phyloP scores from a whole-genome alignment of 2,797 vertebrate genomes.

The Sarcophilus harrisii region DNA sequence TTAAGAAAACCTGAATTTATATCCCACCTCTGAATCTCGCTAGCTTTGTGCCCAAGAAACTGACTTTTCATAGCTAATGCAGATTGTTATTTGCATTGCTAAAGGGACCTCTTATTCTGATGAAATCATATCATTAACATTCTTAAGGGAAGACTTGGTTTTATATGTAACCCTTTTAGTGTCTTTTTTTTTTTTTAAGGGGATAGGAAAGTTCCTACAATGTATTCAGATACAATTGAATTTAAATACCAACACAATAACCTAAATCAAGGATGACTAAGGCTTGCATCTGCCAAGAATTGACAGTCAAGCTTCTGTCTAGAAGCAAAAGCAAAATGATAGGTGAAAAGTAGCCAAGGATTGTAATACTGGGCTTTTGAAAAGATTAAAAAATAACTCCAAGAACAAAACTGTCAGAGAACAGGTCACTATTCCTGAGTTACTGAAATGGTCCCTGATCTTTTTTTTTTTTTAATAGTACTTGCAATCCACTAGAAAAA shows the following conservation, averaged over 20 bases:
- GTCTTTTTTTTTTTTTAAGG: background rate
- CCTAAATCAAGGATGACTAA: slow-evolving; percentile 50
- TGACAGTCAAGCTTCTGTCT: slow-evolving; percentile 57
- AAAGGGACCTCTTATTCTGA: background rate
- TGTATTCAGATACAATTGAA: slow-evolving; percentile 44
- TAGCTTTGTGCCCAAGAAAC: background rate
- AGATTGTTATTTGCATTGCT: background rate
- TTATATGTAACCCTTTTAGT: slow-evolving; percentile 7
- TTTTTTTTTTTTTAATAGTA: background rate
- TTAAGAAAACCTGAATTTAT: background rate
- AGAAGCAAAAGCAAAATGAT: slow-evolving; percentile 64
- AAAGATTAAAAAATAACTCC: background rate
- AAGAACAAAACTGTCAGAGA: slow-evolving; percentile 53
- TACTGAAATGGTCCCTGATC: slow-evolving; percentile 59
- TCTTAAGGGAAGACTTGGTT: background rate
- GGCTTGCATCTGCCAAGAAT: slow-evolving; percentile 57
- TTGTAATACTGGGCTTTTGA: slow-evolving; percentile 33
- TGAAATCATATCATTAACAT: background rate
- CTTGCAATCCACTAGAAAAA: slow-evolving; percentile 42
- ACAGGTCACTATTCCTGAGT: background rate
- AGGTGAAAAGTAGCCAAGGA: slow-evolving; percentile 25
- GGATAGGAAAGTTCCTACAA: background rate
- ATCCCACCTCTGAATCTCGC: background rate
- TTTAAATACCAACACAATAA: slow-evolving; percentile 50
- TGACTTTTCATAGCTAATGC: background rate